Evolutionary conservation across 2,113 vertebrate genomes (phyloP), one percentile per base, ranked within the genome.

Genomic region (Saimiri boliviensis): DNA sequence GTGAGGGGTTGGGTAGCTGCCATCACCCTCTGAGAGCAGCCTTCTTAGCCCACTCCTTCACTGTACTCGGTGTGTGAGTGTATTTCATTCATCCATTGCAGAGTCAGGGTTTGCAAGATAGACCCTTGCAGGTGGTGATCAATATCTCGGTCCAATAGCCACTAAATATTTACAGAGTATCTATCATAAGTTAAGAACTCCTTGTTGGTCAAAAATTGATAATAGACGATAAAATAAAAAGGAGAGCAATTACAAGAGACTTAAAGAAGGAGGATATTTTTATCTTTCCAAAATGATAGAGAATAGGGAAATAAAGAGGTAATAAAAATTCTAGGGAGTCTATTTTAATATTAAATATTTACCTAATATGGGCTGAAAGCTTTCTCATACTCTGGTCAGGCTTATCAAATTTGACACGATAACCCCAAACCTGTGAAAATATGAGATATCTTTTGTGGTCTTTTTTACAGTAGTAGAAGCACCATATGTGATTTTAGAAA

Each of bases 381-480:
- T 73, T 88, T 88, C 66, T 42, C 42, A 37, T 47, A 49, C 27
- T 91, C 27, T 70, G 42, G 17, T 73, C 89, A 79, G 45, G n/a
- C 21, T 81, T 95, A 89, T 56, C 37, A 54, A n/a, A 68, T 89
- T 83, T 91, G 58, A 91, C 86, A 79, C 11, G 13, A 19, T 32
- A 68, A 58, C 19, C 30, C 32, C 40, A 74, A 77, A 93, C 86
- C 42, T 82, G 4, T 86, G 32, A 73, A 91, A 66, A 21, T 76
- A 56, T 45, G 66, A 81, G 11, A 11, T 79, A 68, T 52, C 77
- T 93, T 94, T 89, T 95, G 47, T 89, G 77, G 12, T 27, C n/a
- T 89, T 96, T 95, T 40, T 91, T 88, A 30, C 25, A 13, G 25
- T 73, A 21, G 45, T 76, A 95, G 89, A 94, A 94, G 91, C 32